Base-by-base conservation (phyloP, 2,113 vertebrate genomes). In the Cebus imitator region DNA sequence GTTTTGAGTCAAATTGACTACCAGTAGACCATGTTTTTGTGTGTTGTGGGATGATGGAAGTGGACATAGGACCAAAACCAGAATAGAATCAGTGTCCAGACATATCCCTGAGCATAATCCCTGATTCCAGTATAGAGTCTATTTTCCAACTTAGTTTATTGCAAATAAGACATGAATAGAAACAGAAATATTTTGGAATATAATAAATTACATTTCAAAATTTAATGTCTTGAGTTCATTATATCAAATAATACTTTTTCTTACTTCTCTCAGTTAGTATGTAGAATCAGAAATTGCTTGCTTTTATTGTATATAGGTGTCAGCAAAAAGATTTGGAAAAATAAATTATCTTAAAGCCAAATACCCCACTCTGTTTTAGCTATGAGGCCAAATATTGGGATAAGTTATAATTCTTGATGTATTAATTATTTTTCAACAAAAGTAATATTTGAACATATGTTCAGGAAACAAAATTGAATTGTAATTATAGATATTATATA, bases 101-200 rank as follows among this genome's bases (percentile, higher is more conserved):
- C 3, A 52, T 8, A 37, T 48, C 35, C 32, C 48, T 37, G 30
- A 86, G 30, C 52, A 10, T 37, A 40, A 37, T 73, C 25, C 21
- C 25, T 13, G 37, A 70, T 21, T 45, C 12, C 2, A 90, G 6
- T 23, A 64, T 78, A 25, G 11, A 35, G 16, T 55, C 40, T 40
- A 30, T 57, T 64, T 94, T 12, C 20, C 37, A 13, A 13, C 61
- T 61, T 27, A 61, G 4, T 61, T 37, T 50, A 70, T n/a, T 58
- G 52, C 8, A 84, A 89, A 30, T 30, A 6, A 61, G 11, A 75
- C 83, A 48, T 73, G 4, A 72, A 25, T 78, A 55, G 30, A 48
- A 43, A 58, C 40, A 40, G n/a, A 87, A 70, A 83, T 61, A 76
- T 70, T 48, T 86, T 48, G 20, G 52, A 48, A 58, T 52, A 93